Conservation (phyloP, 2,797 vertebrate genomes). For the Remorina albescens region DNA sequence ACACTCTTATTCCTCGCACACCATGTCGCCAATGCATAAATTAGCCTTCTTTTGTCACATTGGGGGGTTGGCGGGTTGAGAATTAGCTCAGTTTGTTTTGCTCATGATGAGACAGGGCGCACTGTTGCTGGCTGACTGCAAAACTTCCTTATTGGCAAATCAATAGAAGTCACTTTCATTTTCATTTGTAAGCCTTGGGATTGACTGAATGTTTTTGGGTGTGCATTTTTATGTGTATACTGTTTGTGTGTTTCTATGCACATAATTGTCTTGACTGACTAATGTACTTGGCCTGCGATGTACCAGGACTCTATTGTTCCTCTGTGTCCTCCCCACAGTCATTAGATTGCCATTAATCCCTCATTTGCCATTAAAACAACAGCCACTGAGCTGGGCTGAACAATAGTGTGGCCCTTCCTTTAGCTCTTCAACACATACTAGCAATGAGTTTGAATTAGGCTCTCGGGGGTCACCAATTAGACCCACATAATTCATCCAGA, state of each 20-base stretch:
- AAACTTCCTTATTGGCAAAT: conserved; percentile 65
- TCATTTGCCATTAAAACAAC: conserved; percentile 79
- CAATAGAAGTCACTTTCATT: conserved; percentile 45
- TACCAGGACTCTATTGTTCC: conserved; percentile 73
- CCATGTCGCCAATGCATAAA: conserved; percentile 71
- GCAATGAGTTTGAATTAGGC: conserved; percentile 79
- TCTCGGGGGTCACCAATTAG: conserved; percentile 79
- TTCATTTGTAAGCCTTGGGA: conserved; percentile 18
- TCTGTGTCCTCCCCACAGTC: conserved; percentile 71
- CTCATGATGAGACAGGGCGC: conserved; percentile 38
- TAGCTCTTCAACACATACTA: conserved; percentile 54
- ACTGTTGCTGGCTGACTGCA: conserved; percentile 38
- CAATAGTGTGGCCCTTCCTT: conserved; percentile 63
- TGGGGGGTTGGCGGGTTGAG: conserved; percentile 56
- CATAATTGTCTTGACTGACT: conserved; percentile 64
- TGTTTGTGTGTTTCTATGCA: conserved; percentile 31
- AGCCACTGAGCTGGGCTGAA: conserved; percentile 67
- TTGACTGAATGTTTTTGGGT: conserved; percentile 17
- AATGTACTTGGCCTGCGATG: conserved; percentile 62
- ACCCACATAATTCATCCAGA: conserved; percentile 75
- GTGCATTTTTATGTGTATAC: conserved; percentile 17
- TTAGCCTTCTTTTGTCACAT: conserved; percentile 77
- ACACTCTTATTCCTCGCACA: conserved; percentile 49
- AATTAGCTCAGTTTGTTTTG: conserved; percentile 72
- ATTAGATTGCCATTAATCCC: conserved; percentile 82